phyloP scores from a whole-genome alignment of 2,113 vertebrate genomes.

The Vulpes lagopus region DNA sequence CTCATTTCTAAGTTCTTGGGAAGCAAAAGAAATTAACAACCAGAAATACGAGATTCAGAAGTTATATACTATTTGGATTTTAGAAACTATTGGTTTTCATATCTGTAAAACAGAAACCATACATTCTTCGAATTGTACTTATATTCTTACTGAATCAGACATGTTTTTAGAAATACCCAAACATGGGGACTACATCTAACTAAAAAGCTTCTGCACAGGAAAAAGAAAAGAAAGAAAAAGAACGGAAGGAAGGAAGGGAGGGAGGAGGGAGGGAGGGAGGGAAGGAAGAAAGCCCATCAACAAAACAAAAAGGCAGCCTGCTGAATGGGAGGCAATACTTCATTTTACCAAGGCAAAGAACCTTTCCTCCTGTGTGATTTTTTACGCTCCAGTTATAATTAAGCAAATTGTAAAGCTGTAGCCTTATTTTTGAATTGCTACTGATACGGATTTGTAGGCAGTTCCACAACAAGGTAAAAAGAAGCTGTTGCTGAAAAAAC shows the following conservation, averaged over 20 bases:
- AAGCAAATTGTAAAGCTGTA: not conserved
- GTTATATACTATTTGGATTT: not conserved
- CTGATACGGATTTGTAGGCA: not conserved
- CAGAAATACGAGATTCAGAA: not conserved
- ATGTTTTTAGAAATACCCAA: not conserved
- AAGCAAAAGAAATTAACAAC: not conserved
- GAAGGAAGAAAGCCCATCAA: not conserved
- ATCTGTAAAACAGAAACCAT: not conserved
- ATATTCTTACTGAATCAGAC: not conserved
- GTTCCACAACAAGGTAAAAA: not conserved
- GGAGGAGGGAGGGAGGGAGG: no score
- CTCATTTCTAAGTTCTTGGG: not conserved
- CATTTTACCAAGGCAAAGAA: not conserved
- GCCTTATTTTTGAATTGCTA: not conserved
- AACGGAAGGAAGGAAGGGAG: rapidly evolving
- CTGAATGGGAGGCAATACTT: not conserved
- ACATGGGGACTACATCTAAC: not conserved
- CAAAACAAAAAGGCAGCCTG: not conserved
- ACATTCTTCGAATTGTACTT: not conserved
- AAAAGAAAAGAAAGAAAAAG: not conserved
- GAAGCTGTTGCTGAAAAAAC: not conserved
- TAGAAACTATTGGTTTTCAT: not conserved
- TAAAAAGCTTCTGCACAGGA: not conserved
- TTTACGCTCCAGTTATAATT: not conserved
- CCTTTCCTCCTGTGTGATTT: not conserved